These are phyloP conservation scores for Andrena marginata DNA, from an alignment of 2,888 invertebrate genomes.

Conservation along the genomic window DNA sequence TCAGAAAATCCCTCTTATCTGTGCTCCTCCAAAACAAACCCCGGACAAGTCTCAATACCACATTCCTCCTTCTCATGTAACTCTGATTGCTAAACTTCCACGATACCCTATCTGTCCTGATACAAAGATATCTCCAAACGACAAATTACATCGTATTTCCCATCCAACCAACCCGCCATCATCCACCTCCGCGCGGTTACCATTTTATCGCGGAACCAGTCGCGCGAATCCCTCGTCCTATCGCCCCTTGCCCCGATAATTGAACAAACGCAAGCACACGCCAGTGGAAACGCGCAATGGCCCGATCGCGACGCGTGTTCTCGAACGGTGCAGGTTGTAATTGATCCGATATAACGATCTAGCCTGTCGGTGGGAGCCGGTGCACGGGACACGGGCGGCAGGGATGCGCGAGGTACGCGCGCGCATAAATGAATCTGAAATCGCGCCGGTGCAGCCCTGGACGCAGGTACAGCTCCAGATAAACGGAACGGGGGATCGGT, in stretches of 20 bases:
- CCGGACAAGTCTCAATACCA: too few species aligned
- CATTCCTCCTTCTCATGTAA: too few species aligned
- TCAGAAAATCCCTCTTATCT: too few species aligned
- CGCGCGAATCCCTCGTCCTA: constrained; percentile 27
- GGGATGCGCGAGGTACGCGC: constrained; percentile 14
- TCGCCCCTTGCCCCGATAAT: constrained; percentile 37
- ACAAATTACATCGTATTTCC: not conserved
- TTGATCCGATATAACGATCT: constrained; percentile 60
- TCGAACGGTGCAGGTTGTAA: constrained; percentile 49
- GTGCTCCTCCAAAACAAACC: too few species aligned
- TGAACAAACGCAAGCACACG: constrained; percentile 21
- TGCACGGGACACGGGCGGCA: not conserved
- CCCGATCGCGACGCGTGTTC: constrained; percentile 51
- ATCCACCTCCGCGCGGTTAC: not conserved
- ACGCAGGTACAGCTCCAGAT: constrained; percentile 57
- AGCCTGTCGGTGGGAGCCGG: constrained; percentile 34
- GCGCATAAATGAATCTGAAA: constrained; percentile 49
- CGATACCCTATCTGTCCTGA: too few species aligned
- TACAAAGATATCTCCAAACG: not conserved
- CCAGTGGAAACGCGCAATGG: constrained; percentile 26
- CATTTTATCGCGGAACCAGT: not conserved
- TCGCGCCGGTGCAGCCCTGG: constrained; percentile 35
- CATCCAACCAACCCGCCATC: not conserved
- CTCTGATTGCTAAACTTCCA: too few species aligned
- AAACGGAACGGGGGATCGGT: constrained; percentile 55